These are phyloP conservation scores for Vidua macroura DNA, from an alignment of 2,113 vertebrate species.

Conservation along the genomic window DNA sequence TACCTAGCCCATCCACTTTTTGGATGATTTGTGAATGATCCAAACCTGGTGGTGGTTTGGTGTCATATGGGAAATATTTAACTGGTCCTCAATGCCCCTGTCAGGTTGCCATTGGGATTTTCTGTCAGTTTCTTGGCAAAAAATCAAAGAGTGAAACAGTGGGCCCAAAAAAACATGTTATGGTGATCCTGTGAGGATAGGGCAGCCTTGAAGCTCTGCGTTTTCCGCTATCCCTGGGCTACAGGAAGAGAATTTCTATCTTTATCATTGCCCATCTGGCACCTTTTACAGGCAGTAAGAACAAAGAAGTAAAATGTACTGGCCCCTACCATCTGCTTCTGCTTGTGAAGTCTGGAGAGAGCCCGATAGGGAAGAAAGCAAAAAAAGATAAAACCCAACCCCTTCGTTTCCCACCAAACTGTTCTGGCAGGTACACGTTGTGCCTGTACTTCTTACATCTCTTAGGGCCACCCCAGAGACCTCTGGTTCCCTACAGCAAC, in stretches of 20 bases:
- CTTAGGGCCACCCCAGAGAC: not conserved
- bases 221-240: not conserved
- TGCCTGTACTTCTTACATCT: not conserved
- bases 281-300: constrained; percentile 52
- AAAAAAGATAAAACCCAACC: not conserved
- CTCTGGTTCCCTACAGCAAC: not conserved
- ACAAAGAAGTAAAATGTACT: constrained; percentile 43
- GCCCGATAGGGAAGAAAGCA: not conserved
- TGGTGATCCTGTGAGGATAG: not conserved
- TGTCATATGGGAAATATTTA: not conserved
- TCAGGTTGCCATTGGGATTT: not conserved
- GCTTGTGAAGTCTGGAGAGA: constrained; percentile 10
- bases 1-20: not conserved
- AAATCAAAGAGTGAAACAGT: not conserved
- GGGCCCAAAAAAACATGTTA: not conserved
- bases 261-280: constrained; percentile 53
- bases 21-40: not conserved
- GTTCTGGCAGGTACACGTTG: not conserved
- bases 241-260: constrained; percentile 44
- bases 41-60: not conserved
- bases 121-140: not conserved
- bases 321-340: constrained; percentile 51
- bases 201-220: not conserved
- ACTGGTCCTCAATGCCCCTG: not conserved
- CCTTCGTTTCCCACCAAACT: not conserved